Conservation (phyloP, 2,797 vertebrate species). For the Passerculus sandwichensis region DNA sequence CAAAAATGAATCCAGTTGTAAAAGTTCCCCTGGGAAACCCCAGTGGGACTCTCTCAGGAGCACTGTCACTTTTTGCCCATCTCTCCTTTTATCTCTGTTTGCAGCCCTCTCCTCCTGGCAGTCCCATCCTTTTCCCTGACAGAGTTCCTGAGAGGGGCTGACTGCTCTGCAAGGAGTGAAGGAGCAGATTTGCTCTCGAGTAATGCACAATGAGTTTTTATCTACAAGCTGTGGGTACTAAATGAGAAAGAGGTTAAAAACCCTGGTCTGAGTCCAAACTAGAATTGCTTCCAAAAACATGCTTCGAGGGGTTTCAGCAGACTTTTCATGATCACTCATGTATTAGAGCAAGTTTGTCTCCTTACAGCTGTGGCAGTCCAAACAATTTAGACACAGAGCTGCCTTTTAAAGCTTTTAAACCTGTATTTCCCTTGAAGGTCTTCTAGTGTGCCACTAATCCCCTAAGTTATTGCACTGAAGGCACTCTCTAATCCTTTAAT, state of each 20-base stretch:
- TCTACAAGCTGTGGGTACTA: slow-evolving; percentile 29
- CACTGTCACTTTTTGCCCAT: not conserved
- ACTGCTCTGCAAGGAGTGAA: not conserved
- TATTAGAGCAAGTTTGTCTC: slow-evolving; percentile 48
- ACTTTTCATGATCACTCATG: slow-evolving; percentile 3
- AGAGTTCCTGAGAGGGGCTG: not conserved
- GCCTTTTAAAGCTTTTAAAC: slow-evolving; percentile 71
- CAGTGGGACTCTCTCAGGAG: not conserved
- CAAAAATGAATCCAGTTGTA: not conserved
- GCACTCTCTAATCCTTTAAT: slow-evolving; percentile 65
- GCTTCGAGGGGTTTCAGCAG: slow-evolving; percentile 32
- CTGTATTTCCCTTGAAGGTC: slow-evolving; percentile 62
- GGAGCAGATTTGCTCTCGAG: slow-evolving; percentile 2
- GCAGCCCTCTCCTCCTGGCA: not conserved
- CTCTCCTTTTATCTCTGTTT: not conserved
- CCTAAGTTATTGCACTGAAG: slow-evolving; percentile 65
- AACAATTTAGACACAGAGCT: slow-evolving; percentile 63
- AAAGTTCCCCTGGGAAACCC: not conserved
- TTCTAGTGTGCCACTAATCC: slow-evolving; percentile 59
- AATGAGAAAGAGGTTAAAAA: slow-evolving; percentile 36
- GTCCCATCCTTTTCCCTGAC: not conserved
- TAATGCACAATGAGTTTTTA: slow-evolving; percentile 11
- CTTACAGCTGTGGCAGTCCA: slow-evolving; percentile 54
- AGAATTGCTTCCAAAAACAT: slow-evolving; percentile 23
- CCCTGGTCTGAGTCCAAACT: slow-evolving; percentile 8